Percentiles rank a stretch among this genome's conserved stretches.
Conservation (phyloP, 2,797 vertebrate species). For the Galaxias olidus region DNA sequence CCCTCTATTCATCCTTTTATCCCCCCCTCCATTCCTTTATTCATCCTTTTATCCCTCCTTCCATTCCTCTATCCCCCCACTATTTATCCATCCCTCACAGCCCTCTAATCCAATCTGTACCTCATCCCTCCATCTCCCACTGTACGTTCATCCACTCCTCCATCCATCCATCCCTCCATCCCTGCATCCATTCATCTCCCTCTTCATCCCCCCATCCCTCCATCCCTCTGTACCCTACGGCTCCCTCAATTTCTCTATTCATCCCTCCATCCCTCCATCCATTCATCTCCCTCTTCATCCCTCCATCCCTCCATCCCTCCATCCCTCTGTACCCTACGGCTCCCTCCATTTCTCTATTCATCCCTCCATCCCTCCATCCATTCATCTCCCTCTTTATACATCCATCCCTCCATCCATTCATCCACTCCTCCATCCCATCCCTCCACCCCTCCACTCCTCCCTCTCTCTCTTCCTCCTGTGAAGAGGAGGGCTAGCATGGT, state of each 20-base stretch:
- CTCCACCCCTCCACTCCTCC: neutral
- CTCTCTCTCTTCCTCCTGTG: constrained; percentile 9
- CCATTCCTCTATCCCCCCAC: constrained; percentile 20
- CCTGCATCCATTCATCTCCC: no score
- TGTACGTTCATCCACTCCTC: constrained; percentile 9
- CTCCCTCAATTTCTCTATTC: no score
- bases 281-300: constrained; percentile 19
- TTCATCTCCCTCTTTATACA: constrained; percentile 58
- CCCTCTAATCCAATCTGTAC: no score
- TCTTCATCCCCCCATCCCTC: no score
- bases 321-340: no score
- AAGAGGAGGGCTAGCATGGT: no score
- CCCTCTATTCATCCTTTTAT: constrained; percentile 30
- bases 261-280: neutral
- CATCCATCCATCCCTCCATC: constrained; percentile 30
- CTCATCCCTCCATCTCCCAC: no score
- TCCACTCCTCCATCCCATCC: constrained; percentile 33
- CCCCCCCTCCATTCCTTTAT: constrained; percentile 56
- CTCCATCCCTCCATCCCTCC: constrained; percentile 29
- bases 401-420: constrained; percentile 57
- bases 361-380: constrained; percentile 46
- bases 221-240: constrained; percentile 12
- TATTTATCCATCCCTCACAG: no score
- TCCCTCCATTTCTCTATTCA: constrained; percentile 22
- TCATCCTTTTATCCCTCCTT: constrained; percentile 42